Base-by-base conservation (phyloP, 2,113 vertebrate species). In the Poeciliopsis prolifica region DNA sequence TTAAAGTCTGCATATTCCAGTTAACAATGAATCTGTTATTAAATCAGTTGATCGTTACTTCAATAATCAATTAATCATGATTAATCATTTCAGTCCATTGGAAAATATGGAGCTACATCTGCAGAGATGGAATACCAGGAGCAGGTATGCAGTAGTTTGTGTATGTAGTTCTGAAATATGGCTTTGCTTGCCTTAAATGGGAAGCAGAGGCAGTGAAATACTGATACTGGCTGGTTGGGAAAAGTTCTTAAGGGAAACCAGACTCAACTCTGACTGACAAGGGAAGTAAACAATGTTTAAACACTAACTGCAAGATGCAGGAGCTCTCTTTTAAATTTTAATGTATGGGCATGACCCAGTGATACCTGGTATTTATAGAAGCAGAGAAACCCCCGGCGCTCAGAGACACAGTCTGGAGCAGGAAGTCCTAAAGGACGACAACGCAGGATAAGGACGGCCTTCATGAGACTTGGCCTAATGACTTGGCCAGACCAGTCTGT, bases 181-280 rank as follows among this genome's bases (percentile, higher is more conserved):
- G 75, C 72, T 79, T 40, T 26, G 33, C 65, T 68, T 69, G 61
- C 84, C 85, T 86, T 75, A 84, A 86, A 83, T 87, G 73, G 77
- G 68, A 82, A 77, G 40, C 72, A 60, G 65, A 74, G 68, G 24
- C 84, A 80, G 78, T 66, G 71, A 69, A 70, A 83, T 66, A 58
- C 74, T 70, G 72, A 68, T 67, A 79, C 70, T 79, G 67, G 54
- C 12, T 72, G 73, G 64, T 54, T 67, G 28, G 70, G 64, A 75
- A 69, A 62, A 64, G 72, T 37, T 87, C 37, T 51, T 85, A 78
- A 89, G 40, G 72, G 62, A 82, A 89, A 72, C 64, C 86, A 88
- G 84, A 67, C 74, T 0, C 8, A 29, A 69, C n/a, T 67, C 60
- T 75, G 63, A 77, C 30, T 40, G 74, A 86, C 30, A 28, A 66